phyloP scores from a whole-genome alignment of 2,888 invertebrate species.

The Leuctra nigra region DNA sequence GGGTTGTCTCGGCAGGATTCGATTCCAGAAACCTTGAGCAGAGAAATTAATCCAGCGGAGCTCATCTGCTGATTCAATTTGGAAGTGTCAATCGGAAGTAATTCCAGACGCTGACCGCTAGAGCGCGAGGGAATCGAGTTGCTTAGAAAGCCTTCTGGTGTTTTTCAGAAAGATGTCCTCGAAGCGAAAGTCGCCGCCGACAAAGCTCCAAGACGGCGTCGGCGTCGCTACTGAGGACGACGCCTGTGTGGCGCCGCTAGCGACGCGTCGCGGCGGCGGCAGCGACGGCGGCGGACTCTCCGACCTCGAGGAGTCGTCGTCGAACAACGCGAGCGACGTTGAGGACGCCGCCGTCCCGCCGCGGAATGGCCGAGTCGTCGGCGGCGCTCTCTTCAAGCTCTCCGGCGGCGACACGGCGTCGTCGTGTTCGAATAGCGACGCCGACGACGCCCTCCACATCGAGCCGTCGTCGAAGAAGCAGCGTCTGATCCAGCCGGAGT shows the following conservation, averaged over 20 bases:
- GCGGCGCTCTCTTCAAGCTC: conserved; percentile 40
- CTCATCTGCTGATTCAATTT: too few species aligned
- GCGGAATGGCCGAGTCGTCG: conserved; percentile 38
- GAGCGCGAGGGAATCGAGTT: too few species aligned
- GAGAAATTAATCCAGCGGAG: too few species aligned
- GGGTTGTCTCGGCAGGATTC: too few species aligned
- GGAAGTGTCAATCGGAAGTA: too few species aligned
- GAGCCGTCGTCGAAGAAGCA: conserved; percentile 41
- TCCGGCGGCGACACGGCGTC: conserved; percentile 40
- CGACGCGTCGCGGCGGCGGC: conserved; percentile 40
- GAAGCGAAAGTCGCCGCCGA: conserved; percentile 93
- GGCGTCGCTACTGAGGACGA: conserved; percentile 42
- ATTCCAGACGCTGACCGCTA: too few species aligned
- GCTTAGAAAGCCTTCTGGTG: too few species aligned
- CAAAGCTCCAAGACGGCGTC: conserved; percentile 77
- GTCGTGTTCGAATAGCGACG: conserved; percentile 17
- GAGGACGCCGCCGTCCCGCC: conserved; percentile 24
- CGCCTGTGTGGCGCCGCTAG: conserved; percentile 38
- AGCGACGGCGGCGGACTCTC: conserved; percentile 26
- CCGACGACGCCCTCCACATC: conserved; percentile 39
- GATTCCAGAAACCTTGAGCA: too few species aligned
- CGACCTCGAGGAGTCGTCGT: conserved; percentile 29
- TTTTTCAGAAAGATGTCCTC: conserved; percentile 89
- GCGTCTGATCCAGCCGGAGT: conserved; percentile 34
- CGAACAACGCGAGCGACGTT: conserved; percentile 27